Evolutionary conservation across 2,113 vertebrate genomes (phyloP).

Genomic region (Camelus dromedarius): DNA sequence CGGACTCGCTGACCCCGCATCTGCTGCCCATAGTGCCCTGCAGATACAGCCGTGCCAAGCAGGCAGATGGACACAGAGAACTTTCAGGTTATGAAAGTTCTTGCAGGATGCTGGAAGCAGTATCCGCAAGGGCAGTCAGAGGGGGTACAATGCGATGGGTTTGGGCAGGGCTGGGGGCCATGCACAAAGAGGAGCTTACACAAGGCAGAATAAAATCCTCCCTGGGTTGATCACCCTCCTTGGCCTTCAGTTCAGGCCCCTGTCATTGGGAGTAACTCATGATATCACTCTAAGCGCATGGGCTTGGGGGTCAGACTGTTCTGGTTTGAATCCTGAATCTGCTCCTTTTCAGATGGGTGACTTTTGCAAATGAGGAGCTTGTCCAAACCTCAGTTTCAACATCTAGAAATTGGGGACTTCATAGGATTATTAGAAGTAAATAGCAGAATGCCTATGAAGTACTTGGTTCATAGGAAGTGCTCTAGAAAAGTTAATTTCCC

Average conservation of each 20-base stretch:
- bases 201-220: neutral
- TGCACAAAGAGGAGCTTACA: rapidly evolving
- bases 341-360: neutral
- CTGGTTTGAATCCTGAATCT: neutral
- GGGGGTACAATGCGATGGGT: rapidly evolving
- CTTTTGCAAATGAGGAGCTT: neutral
- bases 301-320: neutral
- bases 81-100: neutral
- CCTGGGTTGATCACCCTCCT: too few relatives aligned
- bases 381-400: neutral
- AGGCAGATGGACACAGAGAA: constrained; percentile 42
- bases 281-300: rapidly evolving
- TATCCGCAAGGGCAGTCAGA: neutral
- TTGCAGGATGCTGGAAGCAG: too few relatives aligned
- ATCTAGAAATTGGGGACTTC: neutral
- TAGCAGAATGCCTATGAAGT: neutral
- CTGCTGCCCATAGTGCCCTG: neutral
- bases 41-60: neutral
- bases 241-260: neutral
- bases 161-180: too few relatives aligned
- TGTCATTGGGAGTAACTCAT: neutral
- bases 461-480: neutral
- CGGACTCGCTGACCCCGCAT: neutral
- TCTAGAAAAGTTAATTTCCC: neutral
- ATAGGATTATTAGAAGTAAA: neutral